A percentile compares a stretch with the other conserved stretches of the same genome.
phyloP scores from a whole-genome alignment of 2,888 invertebrate genomes.

The Drosophila cracens region DNA sequence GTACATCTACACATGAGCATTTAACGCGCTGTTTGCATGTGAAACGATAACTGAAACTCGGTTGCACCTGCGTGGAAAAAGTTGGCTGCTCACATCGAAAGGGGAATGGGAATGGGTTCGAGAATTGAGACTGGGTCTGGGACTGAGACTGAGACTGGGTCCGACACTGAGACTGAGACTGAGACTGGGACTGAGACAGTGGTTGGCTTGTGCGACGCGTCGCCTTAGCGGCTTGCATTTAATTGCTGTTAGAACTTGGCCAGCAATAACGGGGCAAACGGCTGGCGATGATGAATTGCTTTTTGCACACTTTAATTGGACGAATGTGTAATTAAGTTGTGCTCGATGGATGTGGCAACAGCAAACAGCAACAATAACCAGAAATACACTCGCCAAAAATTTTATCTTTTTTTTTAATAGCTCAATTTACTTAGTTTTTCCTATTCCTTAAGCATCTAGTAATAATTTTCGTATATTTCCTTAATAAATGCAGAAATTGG shows the following conservation, averaged over 20 bases:
- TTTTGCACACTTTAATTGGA: constrained; percentile 83
- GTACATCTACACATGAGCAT: constrained; percentile 51
- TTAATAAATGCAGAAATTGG: not conserved
- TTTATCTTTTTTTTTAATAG: not conserved
- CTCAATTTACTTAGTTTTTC: not conserved
- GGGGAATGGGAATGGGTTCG: not conserved
- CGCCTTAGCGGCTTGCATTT: constrained; percentile 48
- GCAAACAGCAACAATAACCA: constrained; percentile 3
- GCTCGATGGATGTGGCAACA: constrained; percentile 46
- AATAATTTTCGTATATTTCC: not conserved
- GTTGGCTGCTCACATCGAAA: constrained; percentile 5
- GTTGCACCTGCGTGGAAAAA: constrained; percentile 71
- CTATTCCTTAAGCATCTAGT: not conserved
- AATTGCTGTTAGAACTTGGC: constrained; percentile 72
- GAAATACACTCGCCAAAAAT: constrained; percentile 1
- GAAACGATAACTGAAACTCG: constrained; percentile 69
- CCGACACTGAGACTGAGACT: not conserved
- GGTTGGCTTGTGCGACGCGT: constrained; percentile 17
- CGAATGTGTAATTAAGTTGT: constrained; percentile 84
- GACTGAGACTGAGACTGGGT: not conserved
- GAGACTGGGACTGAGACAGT: constrained; percentile 1
- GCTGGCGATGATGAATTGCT: constrained; percentile 81
- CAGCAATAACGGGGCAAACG: constrained; percentile 61
- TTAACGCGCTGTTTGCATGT: constrained; percentile 76
- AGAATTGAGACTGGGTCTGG: constrained; percentile 6